Base-by-base conservation (phyloP, 2,888 invertebrate species). In the Biston betularia region DNA sequence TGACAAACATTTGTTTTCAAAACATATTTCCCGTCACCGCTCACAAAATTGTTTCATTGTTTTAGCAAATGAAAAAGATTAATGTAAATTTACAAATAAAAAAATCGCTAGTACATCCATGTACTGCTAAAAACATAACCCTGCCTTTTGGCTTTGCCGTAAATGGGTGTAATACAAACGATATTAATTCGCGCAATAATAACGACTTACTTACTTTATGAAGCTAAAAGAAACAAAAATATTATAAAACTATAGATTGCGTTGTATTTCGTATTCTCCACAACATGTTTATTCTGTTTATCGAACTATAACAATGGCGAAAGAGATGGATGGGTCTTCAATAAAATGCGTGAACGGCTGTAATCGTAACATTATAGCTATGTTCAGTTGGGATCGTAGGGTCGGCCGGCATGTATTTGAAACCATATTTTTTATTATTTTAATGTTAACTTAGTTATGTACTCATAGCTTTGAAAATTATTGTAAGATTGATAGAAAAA, bases 291-390 rank as follows among this genome's bases (percentile, higher is more conserved):
- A 79, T 79, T 78, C 72, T 74, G 76, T 81, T 80, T 82, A 83
- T 77, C 76, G 73, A 78, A 77, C 79, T 75, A 76, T 75, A 79
- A 83, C 79, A 80, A 79, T 77, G 74, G 68, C 73, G 62, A 40
- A 54, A 67, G 75, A 87, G 86, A 87, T 87, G 80, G 83, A 87
- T 87, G 77, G 81, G 73, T 54, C 60, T 71, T 70, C 73, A 78
- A 79, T 77, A 82, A 79, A 79, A 78, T 72, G 69, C 65, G 65
- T 63, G 24, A 59, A 55, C 60, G 59, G 67, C 58, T 62, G 65
- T 63, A 14, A 48, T 33, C 46, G 56, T 35, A 33, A 50, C 44
- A 65, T 40, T 56, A 50, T 45, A 35, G 38, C 33, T 62, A 46
- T 40, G 34, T 56, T 40, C 24, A 1, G 53, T 40, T 11, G 35